Base-by-base conservation (phyloP, 2,113 vertebrate species). In the Hemichromis elongatus region DNA sequence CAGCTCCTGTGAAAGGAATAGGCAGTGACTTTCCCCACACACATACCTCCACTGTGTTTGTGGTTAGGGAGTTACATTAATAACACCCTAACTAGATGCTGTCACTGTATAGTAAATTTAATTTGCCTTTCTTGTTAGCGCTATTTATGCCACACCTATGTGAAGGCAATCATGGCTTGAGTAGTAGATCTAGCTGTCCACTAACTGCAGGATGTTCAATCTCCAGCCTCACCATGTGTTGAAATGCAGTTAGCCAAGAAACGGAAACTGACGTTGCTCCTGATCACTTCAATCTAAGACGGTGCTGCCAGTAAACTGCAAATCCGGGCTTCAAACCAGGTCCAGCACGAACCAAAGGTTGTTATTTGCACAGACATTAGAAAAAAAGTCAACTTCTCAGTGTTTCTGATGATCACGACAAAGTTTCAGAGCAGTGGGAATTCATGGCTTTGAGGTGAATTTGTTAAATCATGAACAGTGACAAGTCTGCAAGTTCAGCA, bases 351-450 rank as follows among this genome's bases (percentile, higher is more conserved):
- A 50, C 1, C 0, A 50, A 50, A 3, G 14, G 24, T 26, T 70
- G 5, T 45, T 45, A 70, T 45, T 70, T 26, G 47, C 68, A 73
- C 28, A 45, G 59, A 63, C 7, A 0, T 37, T 37, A 10, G 19
- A 63, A 63, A 37, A 21, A 68, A 42, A 68, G 24, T 42, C 37
- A 26, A 45, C 37, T 68, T 24, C 21, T 42, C 63, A 26, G 1
- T 68, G 37, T 26, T 24, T 9, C 37, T 0, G 37, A 42, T 24
- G 12, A 68, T 0, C 24, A 47, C 2, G 0, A 0, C 68, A 47
- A 47, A 0, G 68, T 9, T 9, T 4, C 3, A 47, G 9, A 73
- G 40, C 40, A 18, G 24, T 73, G 24, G 28, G 40, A 73, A 47
- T 28, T 28, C 37, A 26, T 18, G 0, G 40, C 3, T 70, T 70